phyloP scores from a whole-genome alignment of 2,888 invertebrate genomes.

The Nomada fabriciana region DNA sequence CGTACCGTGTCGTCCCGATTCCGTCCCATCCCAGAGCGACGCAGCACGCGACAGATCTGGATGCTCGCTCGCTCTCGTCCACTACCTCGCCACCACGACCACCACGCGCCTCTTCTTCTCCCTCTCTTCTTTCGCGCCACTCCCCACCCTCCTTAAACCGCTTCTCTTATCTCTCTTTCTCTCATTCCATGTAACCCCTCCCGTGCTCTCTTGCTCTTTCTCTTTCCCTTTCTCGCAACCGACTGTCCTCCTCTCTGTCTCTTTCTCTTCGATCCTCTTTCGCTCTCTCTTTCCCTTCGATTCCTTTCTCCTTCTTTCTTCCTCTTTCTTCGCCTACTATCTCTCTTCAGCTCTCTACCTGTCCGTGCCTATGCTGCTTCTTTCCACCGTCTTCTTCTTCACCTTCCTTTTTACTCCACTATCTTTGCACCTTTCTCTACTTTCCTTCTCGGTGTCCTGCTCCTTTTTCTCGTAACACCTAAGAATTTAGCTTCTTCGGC shows the following conservation, averaged over 20 bases:
- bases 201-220: slow-evolving; percentile 14
- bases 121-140: slow-evolving; percentile 51
- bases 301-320: background rate
- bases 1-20: slow-evolving; percentile 72
- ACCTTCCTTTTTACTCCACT: background rate
- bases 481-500: background rate
- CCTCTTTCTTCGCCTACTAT: slow-evolving; percentile 4
- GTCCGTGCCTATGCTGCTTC: background rate
- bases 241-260: background rate
- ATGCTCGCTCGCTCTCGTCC: slow-evolving; percentile 65
- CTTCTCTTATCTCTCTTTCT: slow-evolving; percentile 24
- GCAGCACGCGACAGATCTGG: slow-evolving; percentile 79
- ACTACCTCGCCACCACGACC: slow-evolving; percentile 68
- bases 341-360: background rate
- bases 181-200: slow-evolving; percentile 12
- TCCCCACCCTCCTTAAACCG: slow-evolving; percentile 15
- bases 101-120: slow-evolving; percentile 65
- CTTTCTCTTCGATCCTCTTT: slow-evolving; percentile 23
- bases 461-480: background rate
- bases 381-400: background rate
- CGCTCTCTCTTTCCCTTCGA: background rate
- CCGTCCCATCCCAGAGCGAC: slow-evolving; percentile 73
- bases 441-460: background rate
- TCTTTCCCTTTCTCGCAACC: background rate
- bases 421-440: background rate